Base-by-base conservation (phyloP, 2,888 invertebrate genomes). In the Ischnus inquisitorius region DNA sequence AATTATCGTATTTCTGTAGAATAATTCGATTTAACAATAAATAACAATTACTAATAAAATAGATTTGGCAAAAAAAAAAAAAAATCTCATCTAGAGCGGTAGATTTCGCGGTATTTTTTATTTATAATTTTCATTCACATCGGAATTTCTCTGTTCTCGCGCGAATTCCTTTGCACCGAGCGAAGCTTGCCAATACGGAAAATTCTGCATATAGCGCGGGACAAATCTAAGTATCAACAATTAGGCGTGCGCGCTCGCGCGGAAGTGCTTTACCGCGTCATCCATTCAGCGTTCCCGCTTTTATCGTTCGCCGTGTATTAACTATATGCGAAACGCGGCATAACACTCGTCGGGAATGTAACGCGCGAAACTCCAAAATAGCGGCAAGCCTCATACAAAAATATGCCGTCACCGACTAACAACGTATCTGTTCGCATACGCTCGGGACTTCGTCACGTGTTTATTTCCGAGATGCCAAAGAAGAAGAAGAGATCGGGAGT, bases 401-500 rank as follows among this genome's bases (percentile, higher is more conserved):
- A 64, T 51, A 80, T 77, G 62, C 28, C 79, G 68, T 67, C 69
- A 80, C 57, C 67, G 77, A 67, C 82, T 77, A 81, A 79, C 84
- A 82, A 74, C 67, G 77, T 65, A 51, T 62, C 78, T 57, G 14
- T 19, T 69, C 64, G 48, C 64, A 79, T 77, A 74, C 72, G 67
- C 39, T 48, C 19, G 79, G 68, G 62, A 39, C 48, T 71, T 82
- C 82, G 77, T 86, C 78, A 82, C 83, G 78, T 82, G 68, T 80
- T 85, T 84, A 85, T 86, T 86, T 84, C 75, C 76, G 81, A 82
- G 64, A 67, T 69, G 68, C 34, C 62, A 41, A 48, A 25, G 43
- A 28, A 16, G 62, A 54, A n/a, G 46, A 54, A 28, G 48, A 71
- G 74, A 77, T 54, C 28, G n/a, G n/a, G n/a, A 48, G 14, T 60